A percentile compares a stretch with the other conserved stretches of the same genome.
These are phyloP conservation scores for Sminthurinus aureus DNA, from an alignment of 2,888 invertebrate genomes.

Conservation along the genomic window DNA sequence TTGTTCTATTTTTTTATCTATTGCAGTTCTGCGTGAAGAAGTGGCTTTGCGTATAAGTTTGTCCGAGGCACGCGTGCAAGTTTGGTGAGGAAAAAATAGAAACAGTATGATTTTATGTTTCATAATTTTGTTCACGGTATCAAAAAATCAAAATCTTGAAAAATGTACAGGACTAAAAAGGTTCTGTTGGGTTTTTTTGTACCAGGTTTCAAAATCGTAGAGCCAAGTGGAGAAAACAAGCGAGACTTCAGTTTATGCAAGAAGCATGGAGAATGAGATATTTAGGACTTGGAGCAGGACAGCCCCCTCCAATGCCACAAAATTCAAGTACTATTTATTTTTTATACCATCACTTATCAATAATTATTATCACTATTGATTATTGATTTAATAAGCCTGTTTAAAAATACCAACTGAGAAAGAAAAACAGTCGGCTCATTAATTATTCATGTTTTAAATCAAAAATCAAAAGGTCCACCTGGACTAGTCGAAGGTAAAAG, in stretches of 20 bases:
- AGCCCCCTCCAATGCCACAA: slow-evolving; percentile 18
- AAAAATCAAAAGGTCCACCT: background rate
- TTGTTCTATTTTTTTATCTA: too few relatives aligned
- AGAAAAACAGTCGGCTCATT: too few relatives aligned
- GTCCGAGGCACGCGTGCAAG: slow-evolving; percentile 93
- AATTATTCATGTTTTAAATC: too few relatives aligned
- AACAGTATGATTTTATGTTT: too few relatives aligned
- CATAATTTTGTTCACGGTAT: too few relatives aligned
- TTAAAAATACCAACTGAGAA: too few relatives aligned
- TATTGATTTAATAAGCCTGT: background rate
- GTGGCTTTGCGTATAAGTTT: slow-evolving; percentile 89
- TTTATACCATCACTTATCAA: slow-evolving; percentile 5
- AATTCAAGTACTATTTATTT: background rate
- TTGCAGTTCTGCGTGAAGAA: slow-evolving; percentile 82
- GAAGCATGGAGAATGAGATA: slow-evolving; percentile 85
- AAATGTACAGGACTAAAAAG: too few relatives aligned
- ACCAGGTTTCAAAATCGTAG: slow-evolving; percentile 80
- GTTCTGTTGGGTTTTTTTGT: too few relatives aligned
- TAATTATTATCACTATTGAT: background rate
- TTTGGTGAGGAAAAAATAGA: too few relatives aligned
- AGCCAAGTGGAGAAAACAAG: slow-evolving; percentile 91
- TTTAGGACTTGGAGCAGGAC: slow-evolving; percentile 31
- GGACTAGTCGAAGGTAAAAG: slow-evolving; percentile 7
- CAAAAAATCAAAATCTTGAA: too few relatives aligned
- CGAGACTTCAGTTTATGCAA: slow-evolving; percentile 82